Evolutionary conservation across 2,888 invertebrate genomes (phyloP).

Genomic region (Caradrina kadenii): DNA sequence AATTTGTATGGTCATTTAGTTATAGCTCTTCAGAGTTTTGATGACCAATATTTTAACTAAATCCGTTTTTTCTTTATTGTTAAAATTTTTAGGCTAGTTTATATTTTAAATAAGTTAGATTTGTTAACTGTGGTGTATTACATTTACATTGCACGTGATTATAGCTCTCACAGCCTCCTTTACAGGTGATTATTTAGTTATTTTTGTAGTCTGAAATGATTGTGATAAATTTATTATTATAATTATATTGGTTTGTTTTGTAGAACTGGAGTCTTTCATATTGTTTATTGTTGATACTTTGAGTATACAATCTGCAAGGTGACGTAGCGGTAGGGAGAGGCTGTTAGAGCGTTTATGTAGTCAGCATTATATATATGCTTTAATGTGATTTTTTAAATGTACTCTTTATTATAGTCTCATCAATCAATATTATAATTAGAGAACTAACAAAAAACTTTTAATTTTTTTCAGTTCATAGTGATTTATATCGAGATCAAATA

Average conservation of each 20-base stretch:
- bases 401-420: conserved; percentile 90
- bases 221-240: conserved; percentile 87
- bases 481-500: conserved; percentile 89
- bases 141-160: conserved; percentile 88
- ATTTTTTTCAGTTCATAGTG: conserved; percentile 88
- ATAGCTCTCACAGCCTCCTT: conserved; percentile 88
- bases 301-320: conserved; percentile 74
- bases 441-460: conserved; percentile 89
- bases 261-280: conserved; percentile 75
- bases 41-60: conserved; percentile 88
- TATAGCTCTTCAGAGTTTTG: conserved; percentile 89
- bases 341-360: conserved; percentile 89
- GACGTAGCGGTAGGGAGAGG: conserved; percentile 75
- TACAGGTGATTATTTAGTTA: conserved; percentile 80
- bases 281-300: conserved; percentile 86
- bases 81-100: conserved; percentile 91
- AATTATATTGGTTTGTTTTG: conserved; percentile 82
- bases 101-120: conserved; percentile 90
- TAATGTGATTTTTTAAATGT: conserved; percentile 91
- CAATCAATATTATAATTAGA: conserved; percentile 89
- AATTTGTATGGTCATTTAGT: conserved; percentile 86
- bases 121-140: conserved; percentile 90
- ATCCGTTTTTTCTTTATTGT: conserved; percentile 87
- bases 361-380: conserved; percentile 91
- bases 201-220: conserved; percentile 87